Conservation (phyloP, 2,888 invertebrate genomes). For the Coecobrya sp. region DNA sequence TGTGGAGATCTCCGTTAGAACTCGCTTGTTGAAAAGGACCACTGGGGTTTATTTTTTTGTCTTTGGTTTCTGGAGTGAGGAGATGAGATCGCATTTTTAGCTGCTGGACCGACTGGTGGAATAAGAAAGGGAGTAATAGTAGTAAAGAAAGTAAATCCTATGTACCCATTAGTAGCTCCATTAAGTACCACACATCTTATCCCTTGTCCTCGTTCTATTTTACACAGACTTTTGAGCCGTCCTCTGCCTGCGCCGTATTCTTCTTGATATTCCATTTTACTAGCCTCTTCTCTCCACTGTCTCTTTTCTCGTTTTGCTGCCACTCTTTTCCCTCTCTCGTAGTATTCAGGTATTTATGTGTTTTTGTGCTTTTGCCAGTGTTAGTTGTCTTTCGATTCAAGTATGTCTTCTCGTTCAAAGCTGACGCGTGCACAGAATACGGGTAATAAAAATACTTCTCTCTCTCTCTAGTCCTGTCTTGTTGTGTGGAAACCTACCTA, state of each 20-base stretch:
- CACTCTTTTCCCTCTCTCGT: constrained; percentile 36
- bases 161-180: constrained; percentile 84
- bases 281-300: constrained; percentile 18
- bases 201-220: constrained; percentile 79
- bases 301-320: constrained; percentile 36
- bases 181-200: constrained; percentile 81
- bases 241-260: constrained; percentile 34
- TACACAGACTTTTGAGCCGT: constrained; percentile 71
- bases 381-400: constrained; percentile 80
- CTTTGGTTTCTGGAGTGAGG: constrained; percentile 17
- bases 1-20: constrained; percentile 61
- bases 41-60: constrained; percentile 44
- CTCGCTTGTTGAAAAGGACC: constrained; percentile 44
- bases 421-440: constrained; percentile 80
- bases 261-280: constrained; percentile 49
- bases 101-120: constrained; percentile 13
- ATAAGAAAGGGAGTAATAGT: constrained; percentile 13
- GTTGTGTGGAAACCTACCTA: constrained; percentile 20
- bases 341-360: constrained; percentile 80
- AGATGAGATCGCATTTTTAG: constrained; percentile 46
- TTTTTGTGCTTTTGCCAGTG: constrained; percentile 77
- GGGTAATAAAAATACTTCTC: constrained; percentile 67
- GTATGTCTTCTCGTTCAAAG: constrained; percentile 71
- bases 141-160: constrained; percentile 82
- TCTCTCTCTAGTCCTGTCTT: background rate